Evolutionary conservation across 2,888 invertebrate species (phyloP).

Genomic region (Callinectes sapidus): DNA sequence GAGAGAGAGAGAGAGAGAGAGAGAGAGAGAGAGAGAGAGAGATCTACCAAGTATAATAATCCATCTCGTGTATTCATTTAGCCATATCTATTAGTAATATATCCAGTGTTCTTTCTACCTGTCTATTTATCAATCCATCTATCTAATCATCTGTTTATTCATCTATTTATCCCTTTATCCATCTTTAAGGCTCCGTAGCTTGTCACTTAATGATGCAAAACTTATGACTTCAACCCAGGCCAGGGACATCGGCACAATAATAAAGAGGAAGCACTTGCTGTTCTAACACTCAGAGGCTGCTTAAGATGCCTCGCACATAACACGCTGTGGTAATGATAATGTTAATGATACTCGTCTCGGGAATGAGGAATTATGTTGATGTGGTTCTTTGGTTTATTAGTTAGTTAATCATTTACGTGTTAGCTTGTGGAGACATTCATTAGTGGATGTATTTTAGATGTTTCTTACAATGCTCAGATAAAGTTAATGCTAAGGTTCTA

Average conservation of each 20-base stretch:
- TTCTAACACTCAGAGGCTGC: neutral
- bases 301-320: neutral
- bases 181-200: neutral
- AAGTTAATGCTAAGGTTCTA: too few relatives aligned
- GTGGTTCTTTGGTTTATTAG: neutral
- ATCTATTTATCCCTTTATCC: neutral
- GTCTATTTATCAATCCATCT: neutral
- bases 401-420: neutral
- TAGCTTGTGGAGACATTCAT: neutral
- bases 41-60: neutral
- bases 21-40: constrained; percentile 34
- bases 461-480: too few relatives aligned
- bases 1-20: constrained; percentile 40
- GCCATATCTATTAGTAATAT: too few relatives aligned
- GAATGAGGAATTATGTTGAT: neutral
- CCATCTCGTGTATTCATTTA: too few relatives aligned
- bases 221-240: neutral
- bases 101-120: too few relatives aligned
- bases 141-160: neutral
- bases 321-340: neutral
- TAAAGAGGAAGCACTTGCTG: neutral
- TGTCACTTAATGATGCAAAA: neutral
- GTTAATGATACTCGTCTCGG: neutral
- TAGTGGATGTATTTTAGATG: too few relatives aligned
- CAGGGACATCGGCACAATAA: neutral